Evolutionary conservation across 2,797 vertebrate genomes (phyloP).

Genomic region (Danio aesculapii): DNA sequence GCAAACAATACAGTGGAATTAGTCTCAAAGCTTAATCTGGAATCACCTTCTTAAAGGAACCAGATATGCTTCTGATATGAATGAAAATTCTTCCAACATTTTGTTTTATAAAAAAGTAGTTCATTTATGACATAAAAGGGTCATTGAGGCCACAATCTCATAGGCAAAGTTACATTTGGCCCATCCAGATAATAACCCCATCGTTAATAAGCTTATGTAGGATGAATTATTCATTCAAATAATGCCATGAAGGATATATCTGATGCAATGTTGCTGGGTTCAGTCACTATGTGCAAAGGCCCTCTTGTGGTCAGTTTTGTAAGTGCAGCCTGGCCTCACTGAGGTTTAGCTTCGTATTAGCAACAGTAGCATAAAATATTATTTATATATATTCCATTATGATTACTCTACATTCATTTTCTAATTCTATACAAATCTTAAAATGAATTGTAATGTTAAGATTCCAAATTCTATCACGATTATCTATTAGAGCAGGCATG

Average conservation of each 20-base stretch:
- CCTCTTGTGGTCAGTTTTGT: slow-evolving; percentile 28
- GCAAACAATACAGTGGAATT: slow-evolving; percentile 14
- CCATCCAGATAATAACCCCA: not conserved
- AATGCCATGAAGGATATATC: not conserved
- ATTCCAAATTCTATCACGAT: not conserved
- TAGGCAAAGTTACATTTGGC: slow-evolving; percentile 12
- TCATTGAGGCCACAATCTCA: not conserved
- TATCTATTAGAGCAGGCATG: too few species aligned
- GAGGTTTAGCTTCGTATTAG: slow-evolving; percentile 15
- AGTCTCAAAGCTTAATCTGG: not conserved
- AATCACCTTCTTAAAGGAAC: not conserved
- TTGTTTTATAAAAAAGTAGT: not conserved
- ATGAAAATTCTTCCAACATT: not conserved
- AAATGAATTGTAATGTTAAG: not conserved
- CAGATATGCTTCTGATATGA: not conserved
- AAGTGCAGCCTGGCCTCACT: slow-evolving; percentile 23
- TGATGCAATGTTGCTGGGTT: not conserved
- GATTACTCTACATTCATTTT: too few species aligned
- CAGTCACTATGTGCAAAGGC: slow-evolving; percentile 5
- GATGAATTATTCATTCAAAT: not conserved
- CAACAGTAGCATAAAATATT: slow-evolving; percentile 10
- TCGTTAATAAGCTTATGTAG: slow-evolving; percentile 2
- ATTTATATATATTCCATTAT: too few species aligned
- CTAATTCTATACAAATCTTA: not conserved
- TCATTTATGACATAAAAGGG: not conserved